Evolutionary conservation across 2,797 vertebrate species (phyloP), one percentile per base, ranked within the genome.

Genomic region (Oryzias sinensis): DNA sequence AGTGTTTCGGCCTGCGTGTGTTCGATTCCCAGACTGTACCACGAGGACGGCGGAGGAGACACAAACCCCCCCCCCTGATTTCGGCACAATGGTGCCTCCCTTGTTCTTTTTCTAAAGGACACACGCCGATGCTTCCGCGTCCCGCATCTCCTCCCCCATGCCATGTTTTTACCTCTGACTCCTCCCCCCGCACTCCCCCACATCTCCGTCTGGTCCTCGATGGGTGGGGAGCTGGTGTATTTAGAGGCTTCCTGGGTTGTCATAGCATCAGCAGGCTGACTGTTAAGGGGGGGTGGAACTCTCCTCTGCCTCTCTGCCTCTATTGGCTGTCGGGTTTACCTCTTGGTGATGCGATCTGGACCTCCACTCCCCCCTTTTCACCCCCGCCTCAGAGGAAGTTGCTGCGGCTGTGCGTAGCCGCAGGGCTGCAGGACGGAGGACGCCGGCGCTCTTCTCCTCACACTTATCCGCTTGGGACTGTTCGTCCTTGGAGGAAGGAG

Each of bases 11-110:
- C 48, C 14, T 17, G 5, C 33, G 24, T 70, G 41, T 67, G 47
- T 72, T 50, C 73, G 46, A 78, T 47, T 82, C 77, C 80, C 80
- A 83, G 94, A 91, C 86, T 85, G 87, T 92, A 94, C 94, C 95
- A 97, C 90, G 86, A 79, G 2, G 77, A 45, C 59, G 70, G 79
- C 48, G n/a, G n/a, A n/a, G n/a, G n/a, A n/a, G n/a, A n/a, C n/a
- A n/a, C n/a, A n/a, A n/a, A n/a, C n/a, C n/a, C n/a, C n/a, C 80
- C 49, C 87, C 50, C 62, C 43, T 68, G 24, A 52, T 62, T 73
- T 69, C 43, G 58, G 69, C 74, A 41, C 68, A 78, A 81, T 91
- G 90, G 92, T 86, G 72, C 77, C 80, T 88, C 85, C 91, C 89
- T 85, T 68, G 51, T 27, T 76, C 68, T 75, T 86, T 70, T 83